A percentile compares a stretch with the other conserved stretches of the same genome.
These are phyloP conservation scores for Amiota mariae DNA, from an alignment of 2,888 invertebrate genomes.

Conservation along the genomic window DNA sequence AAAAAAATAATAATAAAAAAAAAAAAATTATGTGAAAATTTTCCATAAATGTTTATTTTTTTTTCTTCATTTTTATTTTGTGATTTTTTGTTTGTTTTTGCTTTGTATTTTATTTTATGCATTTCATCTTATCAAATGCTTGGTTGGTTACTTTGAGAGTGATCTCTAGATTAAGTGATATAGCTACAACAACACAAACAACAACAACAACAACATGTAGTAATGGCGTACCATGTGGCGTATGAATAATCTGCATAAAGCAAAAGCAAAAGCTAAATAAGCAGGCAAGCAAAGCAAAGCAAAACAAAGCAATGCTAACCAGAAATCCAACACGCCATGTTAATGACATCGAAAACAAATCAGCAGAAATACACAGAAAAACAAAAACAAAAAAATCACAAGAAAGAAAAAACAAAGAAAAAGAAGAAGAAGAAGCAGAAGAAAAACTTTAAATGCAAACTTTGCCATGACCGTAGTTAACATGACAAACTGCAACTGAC, in stretches of 20 bases:
- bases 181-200: neutral
- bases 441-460: neutral
- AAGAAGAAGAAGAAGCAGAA: neutral
- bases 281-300: too few relatives aligned
- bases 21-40: too few relatives aligned
- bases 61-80: too few relatives aligned
- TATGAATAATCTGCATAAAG: slow-evolving; percentile 5
- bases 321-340: slow-evolving; percentile 14
- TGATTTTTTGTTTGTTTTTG: too few relatives aligned
- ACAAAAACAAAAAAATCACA: neutral
- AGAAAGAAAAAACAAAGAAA: neutral
- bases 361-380: neutral
- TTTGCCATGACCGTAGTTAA: slow-evolving; percentile 20
- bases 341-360: slow-evolving; percentile 8
- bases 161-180: neutral
- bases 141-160: slow-evolving; percentile 1
- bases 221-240: neutral
- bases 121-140: too few relatives aligned
- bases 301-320: neutral
- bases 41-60: too few relatives aligned
- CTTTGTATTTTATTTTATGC: too few relatives aligned
- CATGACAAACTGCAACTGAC: slow-evolving; percentile 3
- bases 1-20: too few relatives aligned
- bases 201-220: neutral
- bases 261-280: too few relatives aligned